These are phyloP conservation scores for Lithosia quadra DNA, from an alignment of 2,888 invertebrate genomes.

Conservation along the genomic window DNA sequence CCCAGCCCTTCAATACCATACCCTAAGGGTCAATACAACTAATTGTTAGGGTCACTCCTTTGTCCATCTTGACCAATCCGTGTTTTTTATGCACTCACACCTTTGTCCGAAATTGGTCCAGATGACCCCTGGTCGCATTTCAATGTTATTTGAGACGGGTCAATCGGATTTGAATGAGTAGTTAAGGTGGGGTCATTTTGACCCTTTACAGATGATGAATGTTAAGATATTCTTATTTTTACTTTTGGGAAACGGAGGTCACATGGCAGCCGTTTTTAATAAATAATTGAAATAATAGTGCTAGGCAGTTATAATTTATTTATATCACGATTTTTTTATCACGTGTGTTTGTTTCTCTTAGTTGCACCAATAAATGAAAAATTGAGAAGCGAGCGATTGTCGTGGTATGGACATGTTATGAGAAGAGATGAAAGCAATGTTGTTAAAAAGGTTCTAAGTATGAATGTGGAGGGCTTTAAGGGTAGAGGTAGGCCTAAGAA, in stretches of 20 bases:
- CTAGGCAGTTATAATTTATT: not conserved
- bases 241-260: slow-evolving; percentile 22
- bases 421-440: too few relatives aligned
- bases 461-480: too few relatives aligned
- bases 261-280: slow-evolving; percentile 11
- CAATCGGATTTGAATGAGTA: slow-evolving; percentile 65
- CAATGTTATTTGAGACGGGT: slow-evolving; percentile 71
- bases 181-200: slow-evolving; percentile 55
- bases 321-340: not conserved
- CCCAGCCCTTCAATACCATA: slow-evolving; percentile 60
- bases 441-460: too few relatives aligned
- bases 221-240: slow-evolving; percentile 20
- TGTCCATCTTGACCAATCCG: slow-evolving; percentile 76
- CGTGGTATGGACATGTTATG: too few relatives aligned
- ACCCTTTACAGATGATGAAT: slow-evolving; percentile 42
- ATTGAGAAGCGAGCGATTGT: too few relatives aligned
- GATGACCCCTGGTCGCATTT: slow-evolving; percentile 80
- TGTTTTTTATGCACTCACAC: slow-evolving; percentile 69
- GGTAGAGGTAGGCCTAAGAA: too few relatives aligned
- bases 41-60: slow-evolving; percentile 72
- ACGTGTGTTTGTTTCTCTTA: too few relatives aligned
- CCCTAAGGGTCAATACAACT: slow-evolving; percentile 69
- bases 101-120: slow-evolving; percentile 78
- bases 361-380: too few relatives aligned
- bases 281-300: slow-evolving; percentile 11